A percentile compares a stretch with the other conserved stretches of the same genome.
phyloP scores from a whole-genome alignment of 2,113 vertebrate species.

The Anolis carolinensis region DNA sequence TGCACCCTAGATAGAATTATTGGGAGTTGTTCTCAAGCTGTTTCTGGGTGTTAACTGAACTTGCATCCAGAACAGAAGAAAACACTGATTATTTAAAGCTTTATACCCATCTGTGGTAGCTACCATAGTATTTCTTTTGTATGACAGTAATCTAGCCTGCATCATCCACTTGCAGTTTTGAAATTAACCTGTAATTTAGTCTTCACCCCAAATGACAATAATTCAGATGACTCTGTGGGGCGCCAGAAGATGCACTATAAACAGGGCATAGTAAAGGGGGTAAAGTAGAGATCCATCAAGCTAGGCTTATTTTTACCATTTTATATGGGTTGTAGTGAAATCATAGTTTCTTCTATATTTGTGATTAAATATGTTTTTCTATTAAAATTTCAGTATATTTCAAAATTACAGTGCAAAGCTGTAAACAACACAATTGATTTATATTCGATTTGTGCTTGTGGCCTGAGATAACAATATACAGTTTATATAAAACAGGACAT shows the following conservation, averaged over 20 bases:
- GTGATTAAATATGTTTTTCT: slow-evolving; percentile 45
- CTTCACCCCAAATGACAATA: slow-evolving; percentile 88
- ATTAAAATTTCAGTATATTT: slow-evolving; percentile 41
- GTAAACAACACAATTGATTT: not conserved
- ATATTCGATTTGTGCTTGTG: not conserved
- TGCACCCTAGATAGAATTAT: slow-evolving; percentile 58
- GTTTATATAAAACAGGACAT: not conserved
- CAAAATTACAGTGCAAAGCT: not conserved
- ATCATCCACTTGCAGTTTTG: slow-evolving; percentile 79
- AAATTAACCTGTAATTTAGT: slow-evolving; percentile 90
- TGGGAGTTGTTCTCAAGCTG: slow-evolving; percentile 57
- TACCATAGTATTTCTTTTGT: slow-evolving; percentile 74
- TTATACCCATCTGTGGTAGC: slow-evolving; percentile 74
- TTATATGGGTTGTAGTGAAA: slow-evolving; percentile 60
- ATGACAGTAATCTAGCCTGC: slow-evolving; percentile 81
- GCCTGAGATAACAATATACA: not conserved
- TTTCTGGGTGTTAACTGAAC: slow-evolving; percentile 67
- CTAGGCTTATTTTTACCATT: slow-evolving; percentile 51
- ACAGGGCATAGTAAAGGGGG: slow-evolving; percentile 73
- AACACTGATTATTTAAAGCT: slow-evolving; percentile 75
- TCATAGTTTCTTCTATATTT: slow-evolving; percentile 38
- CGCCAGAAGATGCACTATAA: slow-evolving; percentile 82
- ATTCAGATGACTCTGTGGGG: slow-evolving; percentile 84
- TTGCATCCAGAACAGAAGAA: slow-evolving; percentile 70
- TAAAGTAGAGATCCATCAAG: slow-evolving; percentile 66